These are phyloP conservation scores for Drosophila maculinotata DNA, from an alignment of 2,888 invertebrate genomes.

Conservation along the genomic window DNA sequence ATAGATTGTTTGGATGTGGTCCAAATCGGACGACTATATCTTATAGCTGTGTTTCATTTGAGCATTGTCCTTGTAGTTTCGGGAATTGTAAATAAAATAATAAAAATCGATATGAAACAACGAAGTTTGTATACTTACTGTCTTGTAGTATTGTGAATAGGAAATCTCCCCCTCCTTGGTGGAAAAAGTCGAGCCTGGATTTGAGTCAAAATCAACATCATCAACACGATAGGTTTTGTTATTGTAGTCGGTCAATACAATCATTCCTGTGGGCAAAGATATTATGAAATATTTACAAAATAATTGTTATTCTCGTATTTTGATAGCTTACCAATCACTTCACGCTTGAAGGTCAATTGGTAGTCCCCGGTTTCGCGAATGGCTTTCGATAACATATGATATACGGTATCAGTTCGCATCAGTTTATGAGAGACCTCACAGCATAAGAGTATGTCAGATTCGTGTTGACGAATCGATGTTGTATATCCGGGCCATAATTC, in stretches of 20 bases:
- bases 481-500: constrained; percentile 94
- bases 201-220: constrained; percentile 89
- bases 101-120: no score
- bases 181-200: constrained; percentile 88
- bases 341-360: constrained; percentile 86
- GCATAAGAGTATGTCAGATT: constrained; percentile 90
- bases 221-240: constrained; percentile 88
- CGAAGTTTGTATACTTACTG: constrained; percentile 85
- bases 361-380: constrained; percentile 85
- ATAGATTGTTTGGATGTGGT: no score
- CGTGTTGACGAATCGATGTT: constrained; percentile 94
- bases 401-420: constrained; percentile 90
- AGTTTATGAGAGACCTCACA: constrained; percentile 94
- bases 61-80: no score
- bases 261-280: constrained; percentile 66
- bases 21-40: no score
- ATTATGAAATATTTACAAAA: no score
- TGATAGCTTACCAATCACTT: constrained; percentile 87
- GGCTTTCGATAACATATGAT: constrained; percentile 88
- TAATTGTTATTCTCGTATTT: no score
- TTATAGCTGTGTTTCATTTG: no score
- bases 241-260: constrained; percentile 91
- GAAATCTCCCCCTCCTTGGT: constrained; percentile 87
- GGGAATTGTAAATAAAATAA: no score
- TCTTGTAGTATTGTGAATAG: constrained; percentile 88